A percentile compares a stretch with the other conserved stretches of the same genome.
These are phyloP conservation scores for Mongoloraphidia duomilia DNA, from an alignment of 2,888 invertebrate genomes.

Conservation along the genomic window DNA sequence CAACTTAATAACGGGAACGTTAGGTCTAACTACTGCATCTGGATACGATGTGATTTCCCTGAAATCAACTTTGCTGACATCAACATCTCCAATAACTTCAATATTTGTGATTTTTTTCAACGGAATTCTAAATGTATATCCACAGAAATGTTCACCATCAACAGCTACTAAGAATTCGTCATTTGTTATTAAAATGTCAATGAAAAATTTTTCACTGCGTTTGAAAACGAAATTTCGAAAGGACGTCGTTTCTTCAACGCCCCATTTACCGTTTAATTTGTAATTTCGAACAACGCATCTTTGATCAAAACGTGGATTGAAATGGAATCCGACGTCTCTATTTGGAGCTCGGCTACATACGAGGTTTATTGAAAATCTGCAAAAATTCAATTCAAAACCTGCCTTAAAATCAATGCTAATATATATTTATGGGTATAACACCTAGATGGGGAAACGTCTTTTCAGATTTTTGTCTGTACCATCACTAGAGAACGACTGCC, in stretches of 20 bases:
- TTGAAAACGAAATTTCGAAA: constrained; percentile 32
- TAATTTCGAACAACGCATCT: constrained; percentile 66
- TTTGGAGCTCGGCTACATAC: constrained; percentile 30
- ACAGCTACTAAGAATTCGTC: constrained; percentile 51
- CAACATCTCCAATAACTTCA: constrained; percentile 48
- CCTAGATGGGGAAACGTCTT: no score
- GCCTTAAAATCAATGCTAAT: not conserved
- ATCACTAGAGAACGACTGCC: no score
- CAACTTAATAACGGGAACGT: constrained; percentile 6
- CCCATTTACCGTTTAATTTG: constrained; percentile 53
- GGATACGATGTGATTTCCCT: constrained; percentile 21
- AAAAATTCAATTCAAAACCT: constrained; percentile 14
- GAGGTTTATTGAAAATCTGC: constrained; percentile 51
- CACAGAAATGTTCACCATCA: constrained; percentile 60
- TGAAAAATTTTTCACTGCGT: constrained; percentile 33
- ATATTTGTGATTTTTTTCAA: constrained; percentile 38
- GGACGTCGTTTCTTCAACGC: constrained; percentile 55
- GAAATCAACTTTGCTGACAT: constrained; percentile 36
- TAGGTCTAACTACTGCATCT: not conserved
- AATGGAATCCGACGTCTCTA: constrained; percentile 51
- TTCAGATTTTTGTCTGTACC: no score
- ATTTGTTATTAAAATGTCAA: constrained; percentile 45
- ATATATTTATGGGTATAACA: no score
- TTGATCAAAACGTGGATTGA: constrained; percentile 68
- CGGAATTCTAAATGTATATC: constrained; percentile 50